These are phyloP conservation scores for Odontophorus gujanensis DNA, from an alignment of 2,113 vertebrate species.

Conservation along the genomic window DNA sequence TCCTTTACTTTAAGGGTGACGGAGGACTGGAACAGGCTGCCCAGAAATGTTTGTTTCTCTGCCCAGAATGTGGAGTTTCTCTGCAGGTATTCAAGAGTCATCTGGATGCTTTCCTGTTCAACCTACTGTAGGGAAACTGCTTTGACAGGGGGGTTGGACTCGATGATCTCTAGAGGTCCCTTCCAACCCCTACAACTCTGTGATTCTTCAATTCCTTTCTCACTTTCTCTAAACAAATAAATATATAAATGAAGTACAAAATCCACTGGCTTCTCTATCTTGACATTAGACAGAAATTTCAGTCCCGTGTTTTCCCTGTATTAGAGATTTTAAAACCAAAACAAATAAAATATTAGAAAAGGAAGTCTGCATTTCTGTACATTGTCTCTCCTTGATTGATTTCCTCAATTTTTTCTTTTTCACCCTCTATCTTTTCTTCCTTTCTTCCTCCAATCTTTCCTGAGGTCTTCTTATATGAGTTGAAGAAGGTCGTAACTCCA, in stretches of 20 bases:
- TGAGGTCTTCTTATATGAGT: background rate
- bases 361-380: background rate
- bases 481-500: background rate
- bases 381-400: background rate
- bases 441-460: background rate
- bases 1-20: no score
- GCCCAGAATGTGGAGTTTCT: no score
- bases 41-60: no score
- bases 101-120: no score
- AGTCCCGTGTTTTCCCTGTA: background rate
- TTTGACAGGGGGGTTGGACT: no score
- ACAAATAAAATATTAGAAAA: background rate
- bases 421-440: background rate
- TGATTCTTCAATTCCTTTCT: no score
- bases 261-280: constrained; percentile 32
- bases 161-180: no score
- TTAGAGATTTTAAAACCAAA: background rate
- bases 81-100: no score
- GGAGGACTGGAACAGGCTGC: no score
- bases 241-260: background rate
- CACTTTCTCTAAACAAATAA: no score
- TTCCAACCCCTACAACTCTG: no score
- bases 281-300: constrained; percentile 41
- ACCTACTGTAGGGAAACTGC: no score
- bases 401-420: background rate